phyloP scores from a whole-genome alignment of 2,797 vertebrate species.

The Liparis tanakae region DNA sequence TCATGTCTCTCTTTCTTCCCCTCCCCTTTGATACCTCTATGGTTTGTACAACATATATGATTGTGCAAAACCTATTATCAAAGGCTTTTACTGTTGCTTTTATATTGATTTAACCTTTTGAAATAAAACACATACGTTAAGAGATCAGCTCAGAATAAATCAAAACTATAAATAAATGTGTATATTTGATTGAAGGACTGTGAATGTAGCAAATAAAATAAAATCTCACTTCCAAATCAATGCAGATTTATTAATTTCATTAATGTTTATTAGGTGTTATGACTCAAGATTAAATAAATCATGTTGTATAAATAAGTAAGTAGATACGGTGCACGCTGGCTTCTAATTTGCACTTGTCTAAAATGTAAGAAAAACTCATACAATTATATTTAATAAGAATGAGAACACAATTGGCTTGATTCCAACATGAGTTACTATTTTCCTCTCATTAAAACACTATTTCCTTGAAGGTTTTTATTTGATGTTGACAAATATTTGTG shows the following conservation, averaged over 20 bases:
- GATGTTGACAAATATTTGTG: conserved; percentile 10
- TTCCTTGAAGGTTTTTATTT: neutral
- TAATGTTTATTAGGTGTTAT: neutral
- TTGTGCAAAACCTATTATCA: conserved; percentile 10
- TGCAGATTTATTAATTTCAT: neutral
- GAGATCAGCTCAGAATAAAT: neutral
- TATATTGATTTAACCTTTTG: neutral
- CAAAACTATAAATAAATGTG: neutral
- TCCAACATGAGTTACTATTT: neutral
- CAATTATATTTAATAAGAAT: neutral
- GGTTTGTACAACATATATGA: conserved; percentile 21
- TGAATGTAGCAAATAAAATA: neutral
- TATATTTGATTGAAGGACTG: neutral
- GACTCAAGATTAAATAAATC: neutral
- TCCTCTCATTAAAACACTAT: neutral
- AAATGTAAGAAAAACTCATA: neutral
- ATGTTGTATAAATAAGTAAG: neutral
- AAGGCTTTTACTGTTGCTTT: conserved; percentile 9
- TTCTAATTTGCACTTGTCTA: neutral
- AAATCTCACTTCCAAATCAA: rapidly evolving
- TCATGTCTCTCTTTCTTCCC: conserved; percentile 19
- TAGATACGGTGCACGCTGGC: rapidly evolving
- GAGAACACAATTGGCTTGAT: neutral
- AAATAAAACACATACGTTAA: neutral
- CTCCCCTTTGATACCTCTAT: neutral